phyloP scores from a whole-genome alignment of 2,797 vertebrate genomes.

The Percopsis omiscomaycus region DNA sequence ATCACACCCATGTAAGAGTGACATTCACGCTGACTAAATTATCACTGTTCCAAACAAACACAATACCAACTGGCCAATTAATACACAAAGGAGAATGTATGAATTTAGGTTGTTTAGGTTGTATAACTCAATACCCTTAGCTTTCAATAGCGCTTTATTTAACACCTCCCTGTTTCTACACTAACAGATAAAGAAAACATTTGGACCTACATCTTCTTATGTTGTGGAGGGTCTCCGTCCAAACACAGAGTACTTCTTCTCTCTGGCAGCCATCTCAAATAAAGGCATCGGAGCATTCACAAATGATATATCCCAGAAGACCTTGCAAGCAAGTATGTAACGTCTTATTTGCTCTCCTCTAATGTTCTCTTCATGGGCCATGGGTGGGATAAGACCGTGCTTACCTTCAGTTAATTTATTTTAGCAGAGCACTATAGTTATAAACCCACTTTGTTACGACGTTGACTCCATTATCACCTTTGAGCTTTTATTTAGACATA shows the following conservation, averaged over 20 bases:
- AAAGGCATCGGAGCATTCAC: conserved; percentile 97
- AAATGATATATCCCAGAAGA: conserved; percentile 90
- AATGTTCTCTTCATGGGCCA: conserved; percentile 35
- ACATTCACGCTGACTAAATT: background rate
- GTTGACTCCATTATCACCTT: conserved; percentile 30
- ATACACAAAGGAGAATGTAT: background rate
- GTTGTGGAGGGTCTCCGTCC: conserved; percentile 90
- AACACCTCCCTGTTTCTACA: conserved; percentile 6
- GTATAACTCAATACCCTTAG: background rate
- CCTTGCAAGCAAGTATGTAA: conserved; percentile 99
- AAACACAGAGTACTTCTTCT: conserved; percentile 93
- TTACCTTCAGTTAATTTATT: conserved; percentile 16
- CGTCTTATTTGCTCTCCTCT: conserved; percentile 46
- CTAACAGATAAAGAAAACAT: conserved; percentile 86
- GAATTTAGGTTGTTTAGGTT: background rate
- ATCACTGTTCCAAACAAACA: background rate
- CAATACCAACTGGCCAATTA: background rate
- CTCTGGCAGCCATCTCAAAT: conserved; percentile 90
- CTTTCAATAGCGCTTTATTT: background rate
- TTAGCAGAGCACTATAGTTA: conserved; percentile 1
- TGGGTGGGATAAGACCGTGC: conserved; percentile 20
- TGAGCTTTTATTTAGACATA: conserved; percentile 44
- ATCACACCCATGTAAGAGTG: conserved; percentile 80
- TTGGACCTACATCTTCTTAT: conserved; percentile 85
- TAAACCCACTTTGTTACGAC: conserved; percentile 11